Conservation (phyloP, 1,140 invertebrate genomes). For the Microvelia longipes region DNA sequence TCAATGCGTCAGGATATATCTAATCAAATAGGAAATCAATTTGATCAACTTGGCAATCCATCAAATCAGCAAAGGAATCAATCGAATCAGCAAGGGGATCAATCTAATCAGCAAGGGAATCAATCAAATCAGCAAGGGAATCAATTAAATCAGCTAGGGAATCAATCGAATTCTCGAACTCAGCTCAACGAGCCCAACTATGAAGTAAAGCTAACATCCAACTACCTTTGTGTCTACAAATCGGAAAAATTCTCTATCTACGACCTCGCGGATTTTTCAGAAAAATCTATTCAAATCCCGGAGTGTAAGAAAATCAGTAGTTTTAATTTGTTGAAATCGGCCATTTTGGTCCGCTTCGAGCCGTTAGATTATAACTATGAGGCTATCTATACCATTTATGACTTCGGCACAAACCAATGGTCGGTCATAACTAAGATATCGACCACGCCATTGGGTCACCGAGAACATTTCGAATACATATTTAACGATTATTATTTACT, state of each 20-base stretch:
- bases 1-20: too few relatives aligned
- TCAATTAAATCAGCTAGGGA: too few relatives aligned
- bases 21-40: too few relatives aligned
- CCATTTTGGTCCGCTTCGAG: background rate
- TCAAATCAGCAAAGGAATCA: too few relatives aligned
- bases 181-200: too few relatives aligned
- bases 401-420: background rate
- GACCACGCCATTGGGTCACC: background rate
- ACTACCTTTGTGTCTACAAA: background rate
- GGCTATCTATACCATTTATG: background rate
- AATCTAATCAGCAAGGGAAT: too few relatives aligned
- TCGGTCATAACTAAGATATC: background rate
- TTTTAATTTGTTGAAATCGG: background rate
- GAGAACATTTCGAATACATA: background rate
- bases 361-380: background rate
- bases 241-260: background rate
- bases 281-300: background rate
- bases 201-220: too few relatives aligned
- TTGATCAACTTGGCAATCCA: too few relatives aligned
- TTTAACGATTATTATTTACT: background rate
- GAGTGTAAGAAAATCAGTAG: background rate
- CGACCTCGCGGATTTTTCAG: background rate
- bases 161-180: too few relatives aligned
- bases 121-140: too few relatives aligned
- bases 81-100: too few relatives aligned